Base-by-base conservation (phyloP, 1,140 invertebrate species). In the Ips typographus region DNA sequence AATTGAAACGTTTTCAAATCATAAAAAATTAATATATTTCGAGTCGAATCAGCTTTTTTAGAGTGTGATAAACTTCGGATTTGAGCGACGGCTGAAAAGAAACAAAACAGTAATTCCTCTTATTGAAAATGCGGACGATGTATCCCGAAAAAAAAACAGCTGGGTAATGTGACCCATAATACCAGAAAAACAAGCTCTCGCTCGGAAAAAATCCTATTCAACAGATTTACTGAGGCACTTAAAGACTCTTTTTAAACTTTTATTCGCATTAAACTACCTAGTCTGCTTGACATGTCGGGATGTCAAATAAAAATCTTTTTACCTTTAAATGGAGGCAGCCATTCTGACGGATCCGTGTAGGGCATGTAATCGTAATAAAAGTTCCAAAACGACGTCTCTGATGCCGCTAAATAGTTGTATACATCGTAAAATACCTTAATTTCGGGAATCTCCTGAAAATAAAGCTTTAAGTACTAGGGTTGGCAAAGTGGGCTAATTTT, bases 291-390 rank as follows among this genome's bases (percentile, higher is more conserved):
- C 57, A 59, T 62, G 39, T 40, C 39, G 7, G 4, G 51, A 53
- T 8, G 22, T 6, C 41, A 59, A 71, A 60, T 61, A 61, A 65
- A 55, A 68, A 60, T 51, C 40, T 62, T 78, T 73, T 81, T 80
- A 93, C 91, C 89, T 82, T 86, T 86, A 78, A 93, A 94, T 1
- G 92, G 92, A 42, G 92, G 92, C 67, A 94, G 73, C 83, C 91
- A 87, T 70, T 90, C 91, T 22, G 87, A 81, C 3, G 89, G 85
- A 75, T 93, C 89, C 61, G 87, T 84, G 74, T 90, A 88, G 0
- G 88, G 87, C 71, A 89, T 86, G 71, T 89, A 86, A 60, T 89
- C 87, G 74, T 92, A 91, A 76, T 91, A 92, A 56, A 90, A 83
- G 0, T 86, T 86, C 88, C 88, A 90, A 55, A 93, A 87, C 2